Percentiles rank a stretch among this genome's conserved stretches.
Evolutionary conservation across 2,113 vertebrate genomes (phyloP).

Genomic region (Pseudorectes ferrugineus): DNA sequence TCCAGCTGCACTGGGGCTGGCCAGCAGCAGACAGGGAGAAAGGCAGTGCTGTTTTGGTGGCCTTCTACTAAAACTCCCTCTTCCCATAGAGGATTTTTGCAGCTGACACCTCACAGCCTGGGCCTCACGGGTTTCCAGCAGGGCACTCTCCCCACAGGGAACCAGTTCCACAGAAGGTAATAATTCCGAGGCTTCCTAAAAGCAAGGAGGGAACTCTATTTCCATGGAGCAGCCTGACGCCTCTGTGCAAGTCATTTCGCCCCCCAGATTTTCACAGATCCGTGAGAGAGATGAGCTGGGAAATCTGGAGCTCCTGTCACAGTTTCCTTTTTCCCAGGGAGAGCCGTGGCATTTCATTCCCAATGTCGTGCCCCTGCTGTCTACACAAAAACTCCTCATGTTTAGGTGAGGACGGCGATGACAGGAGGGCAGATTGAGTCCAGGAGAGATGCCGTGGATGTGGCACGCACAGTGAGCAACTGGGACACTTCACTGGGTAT

Average conservation of each 20-base stretch:
- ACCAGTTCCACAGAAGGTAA: background rate
- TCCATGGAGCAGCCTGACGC: background rate
- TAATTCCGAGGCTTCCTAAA: background rate
- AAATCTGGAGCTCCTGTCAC: background rate
- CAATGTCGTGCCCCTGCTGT: background rate
- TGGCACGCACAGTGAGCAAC: background rate
- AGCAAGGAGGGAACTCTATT: background rate
- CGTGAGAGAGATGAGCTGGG: background rate
- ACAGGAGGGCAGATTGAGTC: background rate
- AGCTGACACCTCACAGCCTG: background rate
- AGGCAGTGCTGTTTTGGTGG: background rate
- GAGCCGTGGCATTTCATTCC: background rate
- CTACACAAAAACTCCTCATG: background rate
- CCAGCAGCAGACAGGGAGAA: background rate
- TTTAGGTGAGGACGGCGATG: background rate
- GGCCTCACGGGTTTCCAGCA: background rate
- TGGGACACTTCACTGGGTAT: background rate
- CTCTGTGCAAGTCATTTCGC: background rate
- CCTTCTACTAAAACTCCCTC: background rate
- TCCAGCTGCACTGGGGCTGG: background rate
- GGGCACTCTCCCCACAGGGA: background rate
- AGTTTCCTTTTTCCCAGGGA: background rate
- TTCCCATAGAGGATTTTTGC: background rate
- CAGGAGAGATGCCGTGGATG: background rate
- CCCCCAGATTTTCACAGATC: background rate